Evolutionary conservation across 2,888 invertebrate species (phyloP), one percentile per base, ranked within the genome.

Genomic region (Pollenia griseotomentosa): DNA sequence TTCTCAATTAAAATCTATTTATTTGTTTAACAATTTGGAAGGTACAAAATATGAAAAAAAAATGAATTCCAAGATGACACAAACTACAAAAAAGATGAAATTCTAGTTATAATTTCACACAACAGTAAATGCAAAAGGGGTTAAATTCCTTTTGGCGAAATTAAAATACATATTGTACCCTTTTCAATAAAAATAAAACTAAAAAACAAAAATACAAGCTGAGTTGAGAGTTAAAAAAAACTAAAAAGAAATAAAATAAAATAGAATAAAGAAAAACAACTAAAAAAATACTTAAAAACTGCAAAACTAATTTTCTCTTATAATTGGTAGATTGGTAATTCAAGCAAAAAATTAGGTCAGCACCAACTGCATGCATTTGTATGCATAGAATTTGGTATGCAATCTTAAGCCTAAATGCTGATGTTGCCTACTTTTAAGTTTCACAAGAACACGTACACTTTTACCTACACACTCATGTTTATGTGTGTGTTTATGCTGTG

Each of bases 281-380:
- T 48, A 57, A 51, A 33, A 75, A 65, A 74, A n/a, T n/a, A n/a
- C n/a, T n/a, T 66, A 71, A 78, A 77, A 71, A 66, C 61, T 68
- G 65, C 48, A 82, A 78, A 82, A 82, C 57, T 82, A 82, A 71
- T 82, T 85, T 82, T 78, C 82, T 83, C 68, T 77, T 74, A 68
- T 86, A 86, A 86, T 86, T 86, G 78, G 83, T 79, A 75, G 74
- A 86, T 83, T 83, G 74, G 73, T 73, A 85, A 85, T 82, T 85
- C 82, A 82, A 85, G 82, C 77, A 78, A 85, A 63, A 83, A 86
- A 79, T 86, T 83, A 83, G 86, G 86, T 83, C 86, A 86, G 61
- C 78, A 65, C 46, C 70, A 73, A 73, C 81, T 77, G 73, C 66
- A 79, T 74, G 86, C 71, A 71, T 83, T 86, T 74, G 19, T 63